Evolutionary conservation across 1,140 invertebrate species (phyloP).

Genomic region (Drosophila sucinea): DNA sequence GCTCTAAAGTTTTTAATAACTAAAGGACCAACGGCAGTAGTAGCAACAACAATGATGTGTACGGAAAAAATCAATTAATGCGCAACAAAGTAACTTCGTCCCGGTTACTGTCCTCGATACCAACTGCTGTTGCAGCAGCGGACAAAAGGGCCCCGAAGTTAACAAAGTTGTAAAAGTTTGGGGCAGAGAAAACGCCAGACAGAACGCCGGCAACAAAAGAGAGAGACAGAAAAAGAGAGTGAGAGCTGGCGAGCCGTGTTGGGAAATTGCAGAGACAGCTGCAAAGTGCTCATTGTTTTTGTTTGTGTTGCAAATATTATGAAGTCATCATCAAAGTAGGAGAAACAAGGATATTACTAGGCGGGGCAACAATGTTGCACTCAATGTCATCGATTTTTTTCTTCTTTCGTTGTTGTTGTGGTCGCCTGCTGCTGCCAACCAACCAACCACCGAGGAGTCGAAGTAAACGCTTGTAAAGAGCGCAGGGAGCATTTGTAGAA

Average conservation of each 20-base stretch:
- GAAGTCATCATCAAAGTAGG: conserved; percentile 30
- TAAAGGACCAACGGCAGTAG: background rate
- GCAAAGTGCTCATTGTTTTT: conserved; percentile 43
- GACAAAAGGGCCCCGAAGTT: conserved; percentile 66
- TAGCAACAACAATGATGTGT: conserved; percentile 5
- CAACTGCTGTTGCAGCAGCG: conserved; percentile 60
- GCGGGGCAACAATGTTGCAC: conserved; percentile 78
- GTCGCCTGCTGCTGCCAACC: conserved; percentile 37
- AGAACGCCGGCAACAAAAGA: conserved; percentile 29
- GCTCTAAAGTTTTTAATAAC: conserved; percentile 8
- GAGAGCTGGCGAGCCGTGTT: conserved; percentile 26
- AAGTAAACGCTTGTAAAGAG: conserved; percentile 49
- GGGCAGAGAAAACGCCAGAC: conserved; percentile 31
- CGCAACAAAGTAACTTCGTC: conserved; percentile 81
- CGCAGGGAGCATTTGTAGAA: conserved; percentile 4
- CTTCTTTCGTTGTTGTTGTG: background rate
- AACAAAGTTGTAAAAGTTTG: conserved; percentile 74
- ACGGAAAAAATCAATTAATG: conserved; percentile 71
- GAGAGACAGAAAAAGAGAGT: conserved; percentile 43
- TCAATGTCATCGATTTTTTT: conserved; percentile 83
- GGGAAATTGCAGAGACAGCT: conserved; percentile 19
- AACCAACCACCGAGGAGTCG: conserved; percentile 60
- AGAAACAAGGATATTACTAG: conserved; percentile 48
- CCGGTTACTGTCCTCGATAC: conserved; percentile 82
- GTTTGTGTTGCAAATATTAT: conserved; percentile 68